These are phyloP conservation scores for Dendrolimus houi DNA, from an alignment of 2,888 invertebrate species.

Conservation along the genomic window DNA sequence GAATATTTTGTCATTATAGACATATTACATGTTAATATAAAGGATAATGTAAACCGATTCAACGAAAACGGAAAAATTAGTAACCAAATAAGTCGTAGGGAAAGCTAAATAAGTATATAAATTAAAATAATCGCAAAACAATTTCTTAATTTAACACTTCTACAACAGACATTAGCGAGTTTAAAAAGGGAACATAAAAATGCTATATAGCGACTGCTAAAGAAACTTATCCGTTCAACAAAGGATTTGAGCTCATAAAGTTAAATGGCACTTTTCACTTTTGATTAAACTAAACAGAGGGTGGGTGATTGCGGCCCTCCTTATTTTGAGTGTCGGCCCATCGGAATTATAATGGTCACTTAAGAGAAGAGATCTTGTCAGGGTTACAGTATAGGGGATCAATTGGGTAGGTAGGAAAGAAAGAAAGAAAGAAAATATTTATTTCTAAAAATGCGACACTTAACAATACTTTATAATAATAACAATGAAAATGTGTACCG, in stretches of 20 bases:
- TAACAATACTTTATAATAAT: no score
- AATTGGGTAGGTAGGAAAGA: no score
- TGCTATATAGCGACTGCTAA: neutral
- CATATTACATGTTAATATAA: no score
- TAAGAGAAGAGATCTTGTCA: neutral
- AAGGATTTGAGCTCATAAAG: slow-evolving; percentile 26
- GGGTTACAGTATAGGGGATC: neutral
- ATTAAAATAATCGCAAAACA: neutral
- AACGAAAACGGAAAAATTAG: no score
- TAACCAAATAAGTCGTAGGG: neutral
- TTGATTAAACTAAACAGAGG: slow-evolving; percentile 51
- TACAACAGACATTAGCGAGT: no score
- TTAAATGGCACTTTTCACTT: slow-evolving; percentile 51
- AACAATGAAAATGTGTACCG: no score
- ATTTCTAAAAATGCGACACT: no score
- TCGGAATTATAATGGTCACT: slow-evolving; percentile 41
- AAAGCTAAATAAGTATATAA: neutral
- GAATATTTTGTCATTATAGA: no score
- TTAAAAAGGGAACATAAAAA: no score
- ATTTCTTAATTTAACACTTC: no score
- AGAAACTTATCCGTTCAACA: neutral
- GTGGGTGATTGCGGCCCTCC: slow-evolving; percentile 32
- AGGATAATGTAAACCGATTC: no score
- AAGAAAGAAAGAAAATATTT: no score
- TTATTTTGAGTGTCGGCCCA: slow-evolving; percentile 43